Evolutionary conservation across 2,113 vertebrate genomes (phyloP), one percentile per base, ranked within the genome.

Genomic region (Struthio camelus): DNA sequence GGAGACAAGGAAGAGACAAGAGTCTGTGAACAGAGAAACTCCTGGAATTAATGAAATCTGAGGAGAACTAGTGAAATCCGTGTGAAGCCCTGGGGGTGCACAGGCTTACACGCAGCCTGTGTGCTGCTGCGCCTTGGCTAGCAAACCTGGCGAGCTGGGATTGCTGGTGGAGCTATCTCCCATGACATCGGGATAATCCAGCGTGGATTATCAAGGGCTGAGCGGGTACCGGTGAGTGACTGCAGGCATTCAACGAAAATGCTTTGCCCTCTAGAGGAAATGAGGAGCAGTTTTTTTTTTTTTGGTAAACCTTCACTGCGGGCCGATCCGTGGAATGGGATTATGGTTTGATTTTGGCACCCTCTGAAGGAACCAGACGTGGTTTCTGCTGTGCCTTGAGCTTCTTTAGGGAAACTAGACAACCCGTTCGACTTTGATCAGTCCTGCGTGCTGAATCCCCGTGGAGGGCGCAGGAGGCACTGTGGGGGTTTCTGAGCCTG

Each of bases 211-310:
- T 30, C 30, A 8, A 27, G 62, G 36, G 67, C 22, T 46, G 19
- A 2, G 32, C 0, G 1, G 0, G 2, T 25, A 40, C 13, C 1
- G 0, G 20, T 4, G 53, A 20, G 77, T 0, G 1, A 4, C 4
- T 83, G 32, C 30, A 1, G 36, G 51, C 17, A 1, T 51, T 51
- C 53, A 3, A 13, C 62, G 86, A 80, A 62, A 66, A 50, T 4
- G 11, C 79, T 94, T 97, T 95, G 94, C 95, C 97, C 96, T 83
- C 96, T 97, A 96, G 92, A 96, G 96, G 96, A 78, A 65, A 44
- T 0, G 8, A 71, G 81, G 70, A 50, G 92, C 86, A 91, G 30
- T 64, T 84, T 59, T 32, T 10, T 23, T 40, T 66, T 71, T 59
- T 17, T 46, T 9, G n/a, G 32, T 0, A 5, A 77, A 40, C 30